Percentiles rank a stretch among this genome's conserved stretches.
Conservation (phyloP, 2,888 invertebrate species). For the Endomychus coccineus region DNA sequence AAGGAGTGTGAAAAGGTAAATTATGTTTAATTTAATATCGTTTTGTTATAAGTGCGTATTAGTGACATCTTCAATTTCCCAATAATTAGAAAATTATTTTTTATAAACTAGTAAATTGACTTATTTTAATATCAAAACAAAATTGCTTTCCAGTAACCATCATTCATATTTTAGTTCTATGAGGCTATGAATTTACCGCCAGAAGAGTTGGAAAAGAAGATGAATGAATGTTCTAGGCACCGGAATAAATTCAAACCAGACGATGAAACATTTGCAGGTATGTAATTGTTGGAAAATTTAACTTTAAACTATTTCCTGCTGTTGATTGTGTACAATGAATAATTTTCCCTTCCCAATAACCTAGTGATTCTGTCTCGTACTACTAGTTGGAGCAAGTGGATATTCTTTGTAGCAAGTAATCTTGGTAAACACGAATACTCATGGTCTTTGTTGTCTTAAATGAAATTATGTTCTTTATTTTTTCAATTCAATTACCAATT, state of each 20-base stretch:
- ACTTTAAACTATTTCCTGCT: too few relatives aligned
- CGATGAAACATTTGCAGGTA: conserved; percentile 25
- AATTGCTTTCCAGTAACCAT: conserved; percentile 16
- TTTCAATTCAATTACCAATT: too few relatives aligned
- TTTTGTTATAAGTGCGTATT: background rate
- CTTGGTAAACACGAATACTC: too few relatives aligned
- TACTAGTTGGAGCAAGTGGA: too few relatives aligned
- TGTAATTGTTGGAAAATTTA: background rate
- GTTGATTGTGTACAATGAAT: too few relatives aligned
- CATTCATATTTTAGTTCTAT: conserved; percentile 26
- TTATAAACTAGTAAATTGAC: too few relatives aligned
- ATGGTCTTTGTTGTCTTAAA: too few relatives aligned
- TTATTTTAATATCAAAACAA: too few relatives aligned
- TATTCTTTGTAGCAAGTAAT: too few relatives aligned
- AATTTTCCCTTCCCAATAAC: too few relatives aligned
- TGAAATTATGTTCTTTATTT: too few relatives aligned
- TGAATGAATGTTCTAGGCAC: conserved; percentile 47
- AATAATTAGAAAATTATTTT: background rate
- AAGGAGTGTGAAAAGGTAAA: conserved; percentile 25
- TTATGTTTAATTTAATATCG: background rate
- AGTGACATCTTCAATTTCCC: background rate
- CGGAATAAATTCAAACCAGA: conserved; percentile 39
- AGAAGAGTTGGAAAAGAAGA: conserved; percentile 38
- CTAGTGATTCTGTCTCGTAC: too few relatives aligned
- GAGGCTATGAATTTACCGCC: conserved; percentile 32